Evolutionary conservation across 1,140 invertebrate species (phyloP), one percentile per base, ranked within the genome.

Genomic region (Polypedilum vanderplanki): DNA sequence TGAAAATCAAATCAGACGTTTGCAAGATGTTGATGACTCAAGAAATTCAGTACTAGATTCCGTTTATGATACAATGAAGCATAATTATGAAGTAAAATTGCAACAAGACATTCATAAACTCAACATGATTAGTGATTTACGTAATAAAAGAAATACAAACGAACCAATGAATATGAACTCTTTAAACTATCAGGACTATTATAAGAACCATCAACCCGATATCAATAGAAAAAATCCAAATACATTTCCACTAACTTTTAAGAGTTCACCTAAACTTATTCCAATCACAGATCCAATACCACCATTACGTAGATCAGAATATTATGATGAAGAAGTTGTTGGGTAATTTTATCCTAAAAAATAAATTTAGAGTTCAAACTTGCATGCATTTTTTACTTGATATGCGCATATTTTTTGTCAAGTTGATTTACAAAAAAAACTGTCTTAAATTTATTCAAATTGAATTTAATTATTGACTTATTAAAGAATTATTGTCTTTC

Each of bases 131-230:
- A 70, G 65, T 18, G 65, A 70, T 10, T 18, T 70, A 8, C 5
- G 65, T 0, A 70, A 20, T 70, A 70, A 70, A 22, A n/a, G 65
- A 18, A 70, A 70, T 20, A 70, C 20, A 18, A 70, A 70, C 20
- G 65, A 70, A 7, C 65, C 65, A 22, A 70, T 70, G 20, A 70
- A n/a, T 22, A 7, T 17, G n/a, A 57, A 57, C 8, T 57, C 15
- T 20, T 17, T 70, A 18, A 57, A 15, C n/a, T 57, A 57, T 57
- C 46, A 57, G 15, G 65, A 70, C 20, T 70, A 70, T 20, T 70
- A 70, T 17, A 70, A 70, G 65, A 70, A 70, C 17, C 65, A 70
- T 70, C 65, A 70, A 70, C 20, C 9, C 20, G 65, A 70, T 70
- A 10, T 70, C 5, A 70, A 70, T 70, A 17, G 65, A 22, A 70